phyloP scores from a whole-genome alignment of 2,888 invertebrate species.

The Tipula confusa region DNA sequence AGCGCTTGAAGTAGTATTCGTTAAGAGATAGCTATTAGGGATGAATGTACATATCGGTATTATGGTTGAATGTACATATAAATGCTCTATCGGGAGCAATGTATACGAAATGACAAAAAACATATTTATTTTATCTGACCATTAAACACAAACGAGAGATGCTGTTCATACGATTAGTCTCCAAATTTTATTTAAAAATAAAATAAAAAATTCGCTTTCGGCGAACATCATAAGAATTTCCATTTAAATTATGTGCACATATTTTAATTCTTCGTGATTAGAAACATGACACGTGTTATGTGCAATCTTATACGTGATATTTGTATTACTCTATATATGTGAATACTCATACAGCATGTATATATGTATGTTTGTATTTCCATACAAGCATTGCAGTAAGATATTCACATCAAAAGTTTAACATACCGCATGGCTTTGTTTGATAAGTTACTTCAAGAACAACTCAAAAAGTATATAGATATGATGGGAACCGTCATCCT shows the following conservation, averaged over 20 bases:
- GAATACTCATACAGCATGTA: background rate
- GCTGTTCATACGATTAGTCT: background rate
- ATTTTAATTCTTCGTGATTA: conserved; percentile 12
- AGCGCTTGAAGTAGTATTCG: too few species aligned
- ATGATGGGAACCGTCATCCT: too few species aligned
- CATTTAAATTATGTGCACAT: background rate
- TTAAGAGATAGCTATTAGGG: too few species aligned
- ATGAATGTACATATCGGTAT: too few species aligned
- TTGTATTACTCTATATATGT: background rate
- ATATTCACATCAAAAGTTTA: background rate
- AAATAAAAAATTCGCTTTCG: background rate
- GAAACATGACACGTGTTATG: background rate
- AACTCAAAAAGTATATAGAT: too few species aligned
- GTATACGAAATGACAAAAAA: background rate
- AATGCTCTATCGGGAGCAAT: too few species aligned
- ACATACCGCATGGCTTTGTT: too few species aligned
- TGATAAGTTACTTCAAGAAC: too few species aligned
- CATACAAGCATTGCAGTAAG: background rate
- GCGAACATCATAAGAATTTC: background rate
- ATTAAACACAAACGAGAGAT: background rate
- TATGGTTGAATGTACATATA: too few species aligned
- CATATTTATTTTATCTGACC: background rate
- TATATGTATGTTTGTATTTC: background rate
- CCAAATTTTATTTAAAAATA: background rate
- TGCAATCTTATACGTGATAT: background rate